Percentiles rank a stretch among this genome's conserved stretches.
These are phyloP conservation scores for Caerostris darwini DNA, from an alignment of 1,140 invertebrate species.

Conservation along the genomic window DNA sequence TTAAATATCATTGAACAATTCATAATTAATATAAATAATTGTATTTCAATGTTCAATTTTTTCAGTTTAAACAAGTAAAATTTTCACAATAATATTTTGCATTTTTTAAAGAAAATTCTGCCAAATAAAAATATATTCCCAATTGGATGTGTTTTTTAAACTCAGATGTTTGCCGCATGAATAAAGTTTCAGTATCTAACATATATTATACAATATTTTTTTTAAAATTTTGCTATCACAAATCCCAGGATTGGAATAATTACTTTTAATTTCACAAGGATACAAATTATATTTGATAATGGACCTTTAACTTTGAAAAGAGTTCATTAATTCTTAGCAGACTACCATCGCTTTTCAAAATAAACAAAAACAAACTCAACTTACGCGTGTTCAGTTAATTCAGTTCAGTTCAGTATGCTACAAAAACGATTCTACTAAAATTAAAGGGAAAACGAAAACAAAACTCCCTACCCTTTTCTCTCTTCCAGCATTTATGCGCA, in stretches of 20 bases:
- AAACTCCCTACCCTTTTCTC: too few relatives aligned
- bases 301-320: background rate
- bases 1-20: too few relatives aligned
- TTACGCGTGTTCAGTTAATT: background rate
- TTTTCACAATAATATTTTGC: too few relatives aligned
- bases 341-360: slow-evolving; percentile 4
- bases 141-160: too few relatives aligned
- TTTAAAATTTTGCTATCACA: background rate
- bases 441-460: too few relatives aligned
- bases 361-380: background rate
- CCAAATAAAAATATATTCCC: too few relatives aligned
- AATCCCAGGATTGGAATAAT: background rate
- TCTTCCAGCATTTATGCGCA: background rate
- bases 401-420: background rate
- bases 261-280: background rate
- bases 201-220: background rate
- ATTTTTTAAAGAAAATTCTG: too few relatives aligned
- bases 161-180: too few relatives aligned
- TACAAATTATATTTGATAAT: background rate
- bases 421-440: too few relatives aligned
- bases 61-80: too few relatives aligned
- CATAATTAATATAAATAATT: too few relatives aligned
- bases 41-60: too few relatives aligned
- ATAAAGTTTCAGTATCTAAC: background rate
- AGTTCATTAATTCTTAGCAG: background rate